Evolutionary conservation across 1,140 invertebrate genomes (phyloP), one percentile per base, ranked within the genome.

Genomic region (Solenopsis invicta): DNA sequence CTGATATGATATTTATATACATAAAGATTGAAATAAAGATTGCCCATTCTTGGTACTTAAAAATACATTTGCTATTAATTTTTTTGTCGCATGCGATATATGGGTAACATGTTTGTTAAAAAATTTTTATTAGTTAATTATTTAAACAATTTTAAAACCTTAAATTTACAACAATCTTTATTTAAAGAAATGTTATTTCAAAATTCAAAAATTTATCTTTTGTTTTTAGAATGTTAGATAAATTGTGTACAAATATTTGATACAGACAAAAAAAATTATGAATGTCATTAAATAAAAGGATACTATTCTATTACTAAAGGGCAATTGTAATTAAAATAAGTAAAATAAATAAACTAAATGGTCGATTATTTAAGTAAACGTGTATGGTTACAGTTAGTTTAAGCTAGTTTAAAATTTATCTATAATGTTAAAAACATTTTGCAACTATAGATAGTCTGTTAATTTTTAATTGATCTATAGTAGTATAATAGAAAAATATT

Each of bases 391-490:
- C 10, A 59, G 12, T 2, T 69, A 9, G 8, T 50, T 4, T 59
- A 41, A 41, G 41, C 41, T 41, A 41, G 41, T 9, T 50, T 52
- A 75, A 16, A 41, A 18, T 24, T 59, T 41, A 56, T 24, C 10
- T 24, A 59, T 56, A 74, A 74, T 16, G 1, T 37, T 72, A 41
- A 67, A 72, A 1, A 37, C 3, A 59, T 45, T 75, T 75, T 41
- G 4, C 37, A 56, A 50, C 3, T 29, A 61, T 18, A 1, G 59
- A 29, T 66, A 34, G 3, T 24, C 45, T 78, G 1, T 80, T 45
- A 41, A 29, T 9, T 18, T 71, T 54, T 48, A 85, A 88, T 92
- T 94, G 91, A 94, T 94, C 94, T 94, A 94, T 92, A 86, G 62
- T 87, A 87, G 48, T 41, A 0, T 41, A 0, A 61, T 88, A 6